phyloP scores from a whole-genome alignment of 2,888 invertebrate species.

The Torymus texanus region DNA sequence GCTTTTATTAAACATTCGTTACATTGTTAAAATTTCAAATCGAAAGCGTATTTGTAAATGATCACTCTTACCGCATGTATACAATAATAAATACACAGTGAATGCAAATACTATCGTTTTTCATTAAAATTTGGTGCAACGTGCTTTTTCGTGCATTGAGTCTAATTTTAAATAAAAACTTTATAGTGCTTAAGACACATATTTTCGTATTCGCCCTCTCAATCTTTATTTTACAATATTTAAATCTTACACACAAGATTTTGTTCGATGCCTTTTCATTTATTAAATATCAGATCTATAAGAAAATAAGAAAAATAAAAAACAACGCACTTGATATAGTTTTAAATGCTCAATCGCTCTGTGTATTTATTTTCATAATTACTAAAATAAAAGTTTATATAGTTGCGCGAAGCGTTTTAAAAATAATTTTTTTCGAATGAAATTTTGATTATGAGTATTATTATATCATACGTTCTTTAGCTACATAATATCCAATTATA shows the following conservation, averaged over 20 bases:
- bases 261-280: slow-evolving; percentile 39
- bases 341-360: background rate
- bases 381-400: no score
- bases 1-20: slow-evolving; percentile 65
- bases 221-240: slow-evolving; percentile 49
- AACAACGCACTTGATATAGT: background rate
- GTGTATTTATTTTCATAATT: no score
- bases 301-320: background rate
- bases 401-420: background rate
- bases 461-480: slow-evolving; percentile 13
- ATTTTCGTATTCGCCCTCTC: slow-evolving; percentile 21
- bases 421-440: slow-evolving; percentile 8
- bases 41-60: slow-evolving; percentile 59
- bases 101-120: slow-evolving; percentile 36
- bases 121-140: slow-evolving; percentile 30
- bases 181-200: slow-evolving; percentile 36
- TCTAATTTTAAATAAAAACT: slow-evolving; percentile 31
- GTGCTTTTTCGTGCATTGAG: slow-evolving; percentile 30
- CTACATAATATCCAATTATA: slow-evolving; percentile 40
- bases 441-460: slow-evolving; percentile 27
- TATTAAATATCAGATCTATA: slow-evolving; percentile 16
- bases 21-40: slow-evolving; percentile 62
- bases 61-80: slow-evolving; percentile 21
- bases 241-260: slow-evolving; percentile 39
- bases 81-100: slow-evolving; percentile 38